Percentiles rank a stretch among this genome's conserved stretches.
phyloP scores from a whole-genome alignment of 2,113 vertebrate species.

The Hiodon alosoides region DNA sequence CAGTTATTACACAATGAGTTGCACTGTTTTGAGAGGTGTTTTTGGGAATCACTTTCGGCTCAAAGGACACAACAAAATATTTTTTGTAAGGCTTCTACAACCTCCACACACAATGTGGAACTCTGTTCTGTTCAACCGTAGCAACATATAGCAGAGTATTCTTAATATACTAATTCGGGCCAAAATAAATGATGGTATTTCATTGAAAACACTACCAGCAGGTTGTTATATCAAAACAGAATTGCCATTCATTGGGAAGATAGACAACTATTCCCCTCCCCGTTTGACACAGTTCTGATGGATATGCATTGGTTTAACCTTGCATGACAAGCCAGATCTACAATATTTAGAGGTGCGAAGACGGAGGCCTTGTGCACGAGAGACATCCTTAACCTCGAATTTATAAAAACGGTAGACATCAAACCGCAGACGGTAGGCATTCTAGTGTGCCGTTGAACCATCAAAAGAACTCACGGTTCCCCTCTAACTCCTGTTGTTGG shows the following conservation, averaged over 20 bases:
- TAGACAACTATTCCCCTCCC: neutral
- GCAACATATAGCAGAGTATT: neutral
- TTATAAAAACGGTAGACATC: neutral
- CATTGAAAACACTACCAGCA: neutral
- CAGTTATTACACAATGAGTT: too few species aligned
- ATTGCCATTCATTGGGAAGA: constrained; percentile 14
- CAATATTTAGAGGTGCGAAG: neutral
- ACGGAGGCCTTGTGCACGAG: neutral
- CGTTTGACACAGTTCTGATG: neutral
- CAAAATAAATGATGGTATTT: neutral
- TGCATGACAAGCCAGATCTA: neutral
- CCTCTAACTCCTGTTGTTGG: neutral
- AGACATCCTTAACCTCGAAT: too few species aligned
- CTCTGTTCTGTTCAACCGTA: neutral
- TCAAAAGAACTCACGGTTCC: neutral
- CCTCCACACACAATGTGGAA: neutral
- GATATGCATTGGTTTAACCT: constrained; percentile 1
- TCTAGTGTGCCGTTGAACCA: neutral
- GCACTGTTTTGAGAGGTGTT: neutral
- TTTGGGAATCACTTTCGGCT: constrained; percentile 2
- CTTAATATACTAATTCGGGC: neutral
- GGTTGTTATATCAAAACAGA: neutral
- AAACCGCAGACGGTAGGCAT: neutral
- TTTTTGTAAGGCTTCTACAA: neutral
- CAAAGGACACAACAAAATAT: neutral